Base-by-base conservation (phyloP, 2,888 invertebrate genomes). In the Netelia fuscicornis region DNA sequence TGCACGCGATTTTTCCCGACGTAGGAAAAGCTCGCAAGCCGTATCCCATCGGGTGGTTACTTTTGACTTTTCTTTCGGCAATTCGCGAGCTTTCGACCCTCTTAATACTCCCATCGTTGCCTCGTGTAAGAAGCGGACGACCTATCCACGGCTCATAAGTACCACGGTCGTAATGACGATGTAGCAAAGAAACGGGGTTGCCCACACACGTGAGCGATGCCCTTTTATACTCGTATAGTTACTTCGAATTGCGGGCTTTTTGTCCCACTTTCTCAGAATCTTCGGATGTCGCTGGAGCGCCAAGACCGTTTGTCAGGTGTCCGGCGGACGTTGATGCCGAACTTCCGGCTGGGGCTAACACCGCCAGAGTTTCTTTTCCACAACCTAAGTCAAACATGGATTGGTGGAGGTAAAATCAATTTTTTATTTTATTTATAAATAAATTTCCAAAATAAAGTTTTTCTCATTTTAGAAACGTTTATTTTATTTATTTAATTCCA, bases 371-470 rank as follows among this genome's bases (percentile, higher is more conserved):
- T 62, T 93, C 94, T 67, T 94, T 96, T 78, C 95, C 95, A 1
- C 94, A 95, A 82, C 94, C 96, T 0, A 95, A 95, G 89, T 95
- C 96, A 48, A 96, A 96, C 92, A 95, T 96, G 90, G 96, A 96
- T 91, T 96, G 95, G 95, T 94, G 94, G 93, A 94, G 95, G 95
- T 95, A 93, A 91, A 91, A 81, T 42, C 8, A 5, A n/a, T 20
- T 25, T 62, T 37, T 25, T n/a, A 48, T 52, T 37, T 6, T 0
- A 13, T 13, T 8, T 8, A 3, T 48, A 13, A 48, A 48, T 13
- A 13, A 37, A 48, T 48, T 2, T 13, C 1, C 0, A 48, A 25
- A 60, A 68, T 80, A 65, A 42, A 68, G 77, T 84, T 78, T 20
- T 37, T 37, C 37, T 1, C 3, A 6, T 37, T 6, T 37, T 37